Evolutionary conservation across 2,888 invertebrate genomes (phyloP), one percentile per base, ranked within the genome.

Genomic region (Tenthredo livida): DNA sequence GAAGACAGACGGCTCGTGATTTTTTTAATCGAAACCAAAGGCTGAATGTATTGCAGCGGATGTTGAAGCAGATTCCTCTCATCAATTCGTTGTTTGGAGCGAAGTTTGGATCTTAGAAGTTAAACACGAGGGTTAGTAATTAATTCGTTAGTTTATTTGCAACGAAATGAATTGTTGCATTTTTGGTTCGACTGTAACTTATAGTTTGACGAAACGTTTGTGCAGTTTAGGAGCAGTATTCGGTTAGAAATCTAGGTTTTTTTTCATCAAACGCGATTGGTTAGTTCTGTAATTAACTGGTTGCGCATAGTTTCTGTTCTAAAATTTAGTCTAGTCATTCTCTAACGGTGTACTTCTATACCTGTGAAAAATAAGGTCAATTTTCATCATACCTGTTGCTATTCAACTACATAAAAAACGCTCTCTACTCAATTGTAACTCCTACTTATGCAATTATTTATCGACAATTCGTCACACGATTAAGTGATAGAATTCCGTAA

Each of bases 311-410:
- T 70, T 61, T 40, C 21, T 15, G 33, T 58, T 78, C 10, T 37
- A 15, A 21, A 33, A 40, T 61, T 80, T n/a, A 3, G 7, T 33
- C n/a, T 33, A 9, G 77, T 77, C 47, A 77, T 29, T 10, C 21
- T 12, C 15, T 6, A 17, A 15, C 17, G 33, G 29, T 77, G 77
- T 50, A 54, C 33, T 50, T 77, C 54, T 73, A 25, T 21, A 43
- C 72, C 12, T 65, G 80, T n/a, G 3, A 61, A 43, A 67, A 83
- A 67, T 83, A 67, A 83, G 83, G 65, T 70, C 67, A 67, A 67
- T 83, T 83, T 83, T 80, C 80, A 43, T 61, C 58, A 80, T 61
- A 80, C 80, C 80, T 40, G 50, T 29, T 54, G 77, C 77, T 54
- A 54, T 80, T 58, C 25, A 12, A 6, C 25, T 10, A 21, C 0